Percentiles rank a stretch among this genome's conserved stretches.
Evolutionary conservation across 1,140 invertebrate species (phyloP).

Genomic region (Papilio xuthus): DNA sequence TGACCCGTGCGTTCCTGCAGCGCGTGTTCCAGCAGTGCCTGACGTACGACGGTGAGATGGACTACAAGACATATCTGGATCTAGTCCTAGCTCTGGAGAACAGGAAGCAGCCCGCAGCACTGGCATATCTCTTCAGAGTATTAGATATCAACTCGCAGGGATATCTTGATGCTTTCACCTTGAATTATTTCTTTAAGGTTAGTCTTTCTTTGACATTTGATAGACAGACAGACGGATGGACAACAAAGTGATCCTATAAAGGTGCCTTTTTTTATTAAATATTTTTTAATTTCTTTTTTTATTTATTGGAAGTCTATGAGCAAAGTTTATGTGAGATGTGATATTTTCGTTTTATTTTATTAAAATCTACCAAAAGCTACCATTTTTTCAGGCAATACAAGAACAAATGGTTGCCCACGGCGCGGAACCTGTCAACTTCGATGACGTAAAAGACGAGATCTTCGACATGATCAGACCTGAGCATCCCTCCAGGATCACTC

Average conservation of each 20-base stretch:
- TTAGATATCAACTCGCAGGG: constrained; percentile 95
- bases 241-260: too few relatives aligned
- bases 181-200: constrained; percentile 97
- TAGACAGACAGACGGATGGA: too few relatives aligned
- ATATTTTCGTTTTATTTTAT: too few relatives aligned
- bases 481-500: constrained; percentile 92
- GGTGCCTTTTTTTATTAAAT: too few relatives aligned
- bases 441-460: constrained; percentile 98
- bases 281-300: too few relatives aligned
- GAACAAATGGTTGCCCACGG: constrained; percentile 93
- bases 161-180: constrained; percentile 93
- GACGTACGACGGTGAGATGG: constrained; percentile 98
- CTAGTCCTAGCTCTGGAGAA: constrained; percentile 97
- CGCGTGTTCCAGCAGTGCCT: constrained; percentile 97
- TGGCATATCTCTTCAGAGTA: constrained; percentile 96
- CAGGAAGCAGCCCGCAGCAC: constrained; percentile 93
- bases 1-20: constrained; percentile 96
- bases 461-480: constrained; percentile 98
- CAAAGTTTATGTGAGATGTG: too few relatives aligned
- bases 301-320: too few relatives aligned
- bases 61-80: constrained; percentile 98
- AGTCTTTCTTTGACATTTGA: constrained; percentile 28
- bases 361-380: constrained; percentile 16
- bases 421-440: constrained; percentile 93
- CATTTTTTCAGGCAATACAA: constrained; percentile 88